Conservation (phyloP, 1,140 invertebrate genomes). For the Pogonomyrmex californicus region DNA sequence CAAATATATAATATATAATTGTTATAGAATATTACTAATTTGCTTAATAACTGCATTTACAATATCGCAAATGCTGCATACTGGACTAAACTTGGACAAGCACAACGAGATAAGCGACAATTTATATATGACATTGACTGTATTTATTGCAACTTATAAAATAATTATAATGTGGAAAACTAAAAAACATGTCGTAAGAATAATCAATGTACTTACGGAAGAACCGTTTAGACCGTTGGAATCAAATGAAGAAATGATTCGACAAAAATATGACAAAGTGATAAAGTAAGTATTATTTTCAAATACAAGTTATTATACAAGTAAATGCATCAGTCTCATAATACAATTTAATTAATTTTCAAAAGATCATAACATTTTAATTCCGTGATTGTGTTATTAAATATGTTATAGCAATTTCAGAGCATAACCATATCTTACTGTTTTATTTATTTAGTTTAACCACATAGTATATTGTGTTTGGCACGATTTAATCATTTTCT, state of each 20-base stretch:
- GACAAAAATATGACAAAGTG: conserved; percentile 15
- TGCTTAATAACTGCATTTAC: not conserved
- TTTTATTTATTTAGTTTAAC: not conserved
- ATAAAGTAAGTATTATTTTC: not conserved
- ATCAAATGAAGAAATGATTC: conserved; percentile 5
- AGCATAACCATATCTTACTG: not conserved
- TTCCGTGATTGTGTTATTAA: not conserved
- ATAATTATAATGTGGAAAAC: conserved; percentile 8
- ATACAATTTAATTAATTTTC: not conserved
- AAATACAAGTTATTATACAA: not conserved
- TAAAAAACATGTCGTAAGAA: not conserved
- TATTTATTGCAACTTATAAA: conserved; percentile 18
- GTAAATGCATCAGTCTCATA: not conserved
- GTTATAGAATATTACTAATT: conserved; percentile 25
- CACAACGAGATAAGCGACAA: not conserved
- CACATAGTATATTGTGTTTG: conserved; percentile 1
- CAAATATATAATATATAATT: conserved; percentile 29
- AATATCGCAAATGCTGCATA: conserved; percentile 27
- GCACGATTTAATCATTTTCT: conserved; percentile 2
- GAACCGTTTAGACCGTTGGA: conserved; percentile 2
- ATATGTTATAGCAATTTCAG: not conserved
- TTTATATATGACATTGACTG: conserved; percentile 26
- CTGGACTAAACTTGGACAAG: not conserved
- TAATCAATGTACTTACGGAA: not conserved
- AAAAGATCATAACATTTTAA: not conserved